These are phyloP conservation scores for Megastigmus dorsalis DNA, from an alignment of 2,888 invertebrate species.

Conservation along the genomic window DNA sequence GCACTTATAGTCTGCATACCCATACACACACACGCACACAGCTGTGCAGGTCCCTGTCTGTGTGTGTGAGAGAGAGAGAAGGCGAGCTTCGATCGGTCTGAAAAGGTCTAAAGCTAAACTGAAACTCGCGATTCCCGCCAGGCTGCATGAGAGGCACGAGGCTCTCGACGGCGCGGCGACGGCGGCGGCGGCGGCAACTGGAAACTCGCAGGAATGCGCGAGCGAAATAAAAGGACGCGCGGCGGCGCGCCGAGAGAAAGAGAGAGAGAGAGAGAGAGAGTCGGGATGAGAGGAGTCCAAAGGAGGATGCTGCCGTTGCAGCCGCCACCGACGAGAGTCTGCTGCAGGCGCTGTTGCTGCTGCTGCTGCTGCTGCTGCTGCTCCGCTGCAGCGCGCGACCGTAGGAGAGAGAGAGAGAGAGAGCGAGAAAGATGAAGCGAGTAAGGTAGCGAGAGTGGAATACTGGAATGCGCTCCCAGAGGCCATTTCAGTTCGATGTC, in stretches of 20 bases:
- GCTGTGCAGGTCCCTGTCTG: neutral
- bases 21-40: too few species aligned
- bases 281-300: slow-evolving; percentile 3
- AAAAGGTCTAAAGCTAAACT: neutral
- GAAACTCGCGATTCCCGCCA: neutral
- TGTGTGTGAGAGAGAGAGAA: neutral
- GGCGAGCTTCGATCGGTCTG: neutral
- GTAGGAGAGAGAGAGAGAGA: slow-evolving; percentile 41
- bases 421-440: slow-evolving; percentile 47
- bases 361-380: neutral
- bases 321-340: neutral
- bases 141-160: too few species aligned
- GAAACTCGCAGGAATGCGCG: slow-evolving; percentile 50
- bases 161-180: neutral
- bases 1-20: neutral
- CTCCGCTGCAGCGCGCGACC: neutral
- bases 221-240: slow-evolving; percentile 50
- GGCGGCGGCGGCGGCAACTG: slow-evolving; percentile 21
- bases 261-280: neutral
- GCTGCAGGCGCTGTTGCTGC: neutral
- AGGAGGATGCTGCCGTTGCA: slow-evolving; percentile 41
- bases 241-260: neutral
- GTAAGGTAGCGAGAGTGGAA: slow-evolving; percentile 69
- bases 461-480: slow-evolving; percentile 73
- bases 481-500: slow-evolving; percentile 74